Conservation (phyloP, 2,113 vertebrate species). For the Prionailurus bengalensis region DNA sequence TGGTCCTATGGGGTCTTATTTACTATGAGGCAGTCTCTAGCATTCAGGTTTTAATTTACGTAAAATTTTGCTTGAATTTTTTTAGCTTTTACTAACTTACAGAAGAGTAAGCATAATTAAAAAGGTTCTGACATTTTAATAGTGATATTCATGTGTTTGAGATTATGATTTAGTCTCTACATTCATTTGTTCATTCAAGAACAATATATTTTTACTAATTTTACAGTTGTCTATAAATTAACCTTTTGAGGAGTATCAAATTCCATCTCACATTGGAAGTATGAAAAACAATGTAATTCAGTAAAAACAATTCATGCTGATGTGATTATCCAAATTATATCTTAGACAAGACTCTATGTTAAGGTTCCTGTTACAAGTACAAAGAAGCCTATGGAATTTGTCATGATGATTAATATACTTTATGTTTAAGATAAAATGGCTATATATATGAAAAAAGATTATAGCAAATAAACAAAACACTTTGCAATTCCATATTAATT, state of each 20-base stretch:
- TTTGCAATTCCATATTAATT: not conserved
- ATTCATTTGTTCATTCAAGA: not conserved
- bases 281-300: not conserved
- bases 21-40: not conserved
- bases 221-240: not conserved
- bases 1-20: not conserved
- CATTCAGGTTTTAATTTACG: not conserved
- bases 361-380: not conserved
- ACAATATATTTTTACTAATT: not conserved
- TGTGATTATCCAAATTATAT: conserved; percentile 33
- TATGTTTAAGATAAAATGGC: not conserved
- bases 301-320: not conserved
- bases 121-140: not conserved
- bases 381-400: not conserved
- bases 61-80: not conserved
- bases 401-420: not conserved
- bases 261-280: not conserved
- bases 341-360: not conserved
- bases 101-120: not conserved
- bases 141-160: not conserved
- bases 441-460: not conserved
- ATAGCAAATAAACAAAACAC: not conserved
- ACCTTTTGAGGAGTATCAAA: conserved; percentile 4
- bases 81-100: conserved; percentile 15
- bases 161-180: not conserved